Conservation (phyloP, 2,113 vertebrate genomes). For the Cryptotis parvus region DNA sequence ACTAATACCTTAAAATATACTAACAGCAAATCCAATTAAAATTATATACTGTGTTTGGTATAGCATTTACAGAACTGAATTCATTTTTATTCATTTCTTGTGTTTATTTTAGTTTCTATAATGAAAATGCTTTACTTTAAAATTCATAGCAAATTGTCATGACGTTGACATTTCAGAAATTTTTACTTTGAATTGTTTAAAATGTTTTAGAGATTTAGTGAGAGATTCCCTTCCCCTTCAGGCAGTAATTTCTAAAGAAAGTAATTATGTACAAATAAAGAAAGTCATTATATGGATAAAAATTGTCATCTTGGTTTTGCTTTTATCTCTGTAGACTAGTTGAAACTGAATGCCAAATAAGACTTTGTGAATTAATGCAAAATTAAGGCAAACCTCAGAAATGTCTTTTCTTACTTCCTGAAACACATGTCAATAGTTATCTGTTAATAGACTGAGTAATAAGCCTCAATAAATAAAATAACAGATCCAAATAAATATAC, state of each 20-base stretch:
- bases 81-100: background rate
- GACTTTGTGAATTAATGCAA: slow-evolving; percentile 67
- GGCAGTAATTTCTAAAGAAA: background rate
- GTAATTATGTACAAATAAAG: slow-evolving; percentile 43
- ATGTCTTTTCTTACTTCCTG: slow-evolving; percentile 73
- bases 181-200: slow-evolving; percentile 2
- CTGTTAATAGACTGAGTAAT: slow-evolving; percentile 77
- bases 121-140: slow-evolving; percentile 10
- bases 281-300: slow-evolving; percentile 51
- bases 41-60: background rate
- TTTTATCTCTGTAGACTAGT: slow-evolving; percentile 51
- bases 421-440: slow-evolving; percentile 85
- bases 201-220: background rate
- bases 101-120: slow-evolving; percentile 11
- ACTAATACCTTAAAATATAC: background rate
- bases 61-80: background rate
- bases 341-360: slow-evolving; percentile 68
- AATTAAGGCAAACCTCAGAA: slow-evolving; percentile 75
- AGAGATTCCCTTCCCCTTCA: background rate
- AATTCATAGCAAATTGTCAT: background rate
- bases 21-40: background rate
- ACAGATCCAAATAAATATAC: slow-evolving; percentile 71
- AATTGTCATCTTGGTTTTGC: slow-evolving; percentile 51
- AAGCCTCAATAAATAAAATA: slow-evolving; percentile 73
- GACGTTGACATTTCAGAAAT: background rate